These are phyloP conservation scores for Automeris io DNA, from an alignment of 2,888 invertebrate species.

Conservation along the genomic window DNA sequence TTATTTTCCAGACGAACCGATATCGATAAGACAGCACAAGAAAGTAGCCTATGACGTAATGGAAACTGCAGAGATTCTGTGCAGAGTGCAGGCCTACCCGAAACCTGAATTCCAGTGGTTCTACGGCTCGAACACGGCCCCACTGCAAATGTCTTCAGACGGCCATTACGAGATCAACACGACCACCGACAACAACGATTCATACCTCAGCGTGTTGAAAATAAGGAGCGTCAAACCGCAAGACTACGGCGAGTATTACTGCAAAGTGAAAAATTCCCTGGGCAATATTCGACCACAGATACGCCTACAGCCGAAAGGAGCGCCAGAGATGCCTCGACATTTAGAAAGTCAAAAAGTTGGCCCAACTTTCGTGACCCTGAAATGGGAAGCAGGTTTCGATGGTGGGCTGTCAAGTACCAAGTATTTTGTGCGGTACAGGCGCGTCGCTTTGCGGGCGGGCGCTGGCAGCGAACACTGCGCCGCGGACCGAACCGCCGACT, in stretches of 20 bases:
- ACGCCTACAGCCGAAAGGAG: constrained; percentile 89
- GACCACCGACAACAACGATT: constrained; percentile 88
- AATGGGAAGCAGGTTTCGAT: constrained; percentile 94
- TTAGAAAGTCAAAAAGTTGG: constrained; percentile 85
- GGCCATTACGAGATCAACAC: constrained; percentile 92
- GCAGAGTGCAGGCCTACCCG: constrained; percentile 93
- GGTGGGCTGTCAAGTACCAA: constrained; percentile 92
- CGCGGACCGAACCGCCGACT: constrained; percentile 57
- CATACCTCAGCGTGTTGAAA: constrained; percentile 86
- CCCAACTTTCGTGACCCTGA: constrained; percentile 86
- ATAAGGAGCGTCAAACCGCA: constrained; percentile 85
- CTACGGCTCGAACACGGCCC: constrained; percentile 84
- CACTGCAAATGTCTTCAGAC: constrained; percentile 86
- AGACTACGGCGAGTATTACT: constrained; percentile 95
- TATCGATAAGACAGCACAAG: constrained; percentile 88
- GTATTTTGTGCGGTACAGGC: constrained; percentile 89
- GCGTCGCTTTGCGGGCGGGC: constrained; percentile 75
- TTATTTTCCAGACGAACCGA: constrained; percentile 86
- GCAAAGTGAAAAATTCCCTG: constrained; percentile 89
- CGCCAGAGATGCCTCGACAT: constrained; percentile 89
- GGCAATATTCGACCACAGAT: constrained; percentile 87
- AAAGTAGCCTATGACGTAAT: constrained; percentile 92
- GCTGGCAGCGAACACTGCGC: constrained; percentile 45
- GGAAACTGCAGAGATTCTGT: constrained; percentile 91
- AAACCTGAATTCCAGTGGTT: constrained; percentile 96